phyloP scores from a whole-genome alignment of 2,113 vertebrate genomes.

The Alexandromys fortis region DNA sequence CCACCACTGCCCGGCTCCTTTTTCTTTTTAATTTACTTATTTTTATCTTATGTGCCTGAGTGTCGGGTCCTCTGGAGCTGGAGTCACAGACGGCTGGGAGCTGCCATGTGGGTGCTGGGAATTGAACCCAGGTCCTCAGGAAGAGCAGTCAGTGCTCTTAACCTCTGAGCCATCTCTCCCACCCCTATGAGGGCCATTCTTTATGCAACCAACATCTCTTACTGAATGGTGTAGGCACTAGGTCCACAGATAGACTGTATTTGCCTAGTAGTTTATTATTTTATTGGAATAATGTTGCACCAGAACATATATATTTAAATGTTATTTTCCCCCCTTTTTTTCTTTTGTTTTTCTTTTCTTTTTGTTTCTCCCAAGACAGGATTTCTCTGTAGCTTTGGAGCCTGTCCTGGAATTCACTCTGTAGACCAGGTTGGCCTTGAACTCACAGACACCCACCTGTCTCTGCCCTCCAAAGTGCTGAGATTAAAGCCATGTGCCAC shows the following conservation, averaged over 20 bases:
- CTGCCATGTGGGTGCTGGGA: too few relatives aligned
- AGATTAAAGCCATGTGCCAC: too few relatives aligned
- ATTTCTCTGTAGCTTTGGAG: too few relatives aligned
- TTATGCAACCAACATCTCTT: neutral
- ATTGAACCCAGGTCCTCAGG: neutral
- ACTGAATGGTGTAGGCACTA: neutral
- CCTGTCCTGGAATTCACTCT: too few relatives aligned
- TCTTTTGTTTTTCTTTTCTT: too few relatives aligned
- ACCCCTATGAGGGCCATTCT: neutral
- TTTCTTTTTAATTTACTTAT: neutral
- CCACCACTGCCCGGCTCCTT: too few relatives aligned
- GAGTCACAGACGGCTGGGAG: too few relatives aligned
- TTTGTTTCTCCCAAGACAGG: too few relatives aligned
- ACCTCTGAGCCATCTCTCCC: neutral
- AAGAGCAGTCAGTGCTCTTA: neutral
- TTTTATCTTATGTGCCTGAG: neutral
- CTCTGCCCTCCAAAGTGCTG: too few relatives aligned
- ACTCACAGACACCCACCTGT: too few relatives aligned
- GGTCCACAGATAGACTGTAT: neutral
- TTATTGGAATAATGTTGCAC: neutral
- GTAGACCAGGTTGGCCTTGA: too few relatives aligned
- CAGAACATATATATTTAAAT: neutral
- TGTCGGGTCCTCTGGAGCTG: neutral
- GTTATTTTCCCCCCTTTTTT: too few relatives aligned
- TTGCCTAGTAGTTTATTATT: neutral